phyloP scores from a whole-genome alignment of 2,797 vertebrate species.

The Menidia menidia region DNA sequence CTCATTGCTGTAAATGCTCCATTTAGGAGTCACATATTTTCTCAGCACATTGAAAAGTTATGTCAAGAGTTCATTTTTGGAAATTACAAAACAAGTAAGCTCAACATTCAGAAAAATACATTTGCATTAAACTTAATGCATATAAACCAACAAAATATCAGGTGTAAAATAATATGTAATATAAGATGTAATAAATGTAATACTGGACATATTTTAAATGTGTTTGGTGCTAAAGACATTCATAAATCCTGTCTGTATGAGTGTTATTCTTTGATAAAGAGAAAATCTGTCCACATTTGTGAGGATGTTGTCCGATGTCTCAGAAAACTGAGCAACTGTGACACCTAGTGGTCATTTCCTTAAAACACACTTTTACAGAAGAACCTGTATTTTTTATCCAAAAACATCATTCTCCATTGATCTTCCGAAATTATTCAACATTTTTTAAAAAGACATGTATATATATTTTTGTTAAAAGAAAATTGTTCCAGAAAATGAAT shows the following conservation, averaged over 20 bases:
- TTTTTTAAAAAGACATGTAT: background rate
- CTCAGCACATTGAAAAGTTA: background rate
- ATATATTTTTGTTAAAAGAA: background rate
- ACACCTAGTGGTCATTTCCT: slow-evolving; percentile 77
- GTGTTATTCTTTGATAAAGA: background rate
- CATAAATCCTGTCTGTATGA: background rate
- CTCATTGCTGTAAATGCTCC: background rate
- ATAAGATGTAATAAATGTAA: background rate
- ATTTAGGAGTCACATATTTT: background rate
- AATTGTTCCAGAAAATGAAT: background rate
- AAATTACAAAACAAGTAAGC: background rate
- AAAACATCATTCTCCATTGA: too few species aligned
- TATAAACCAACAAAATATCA: too few species aligned
- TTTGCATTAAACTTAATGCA: background rate
- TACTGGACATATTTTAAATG: background rate
- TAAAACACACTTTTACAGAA: slow-evolving; percentile 48
- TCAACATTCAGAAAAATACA: background rate
- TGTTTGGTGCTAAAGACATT: too few species aligned
- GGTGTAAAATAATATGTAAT: background rate
- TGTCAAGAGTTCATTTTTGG: background rate
- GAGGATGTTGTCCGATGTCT: background rate
- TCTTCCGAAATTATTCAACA: background rate
- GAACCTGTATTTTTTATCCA: background rate
- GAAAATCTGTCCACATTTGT: slow-evolving; percentile 14
- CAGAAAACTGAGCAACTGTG: slow-evolving; percentile 74